Conservation (phyloP, 2,797 vertebrate species). For the Peromyscus nudipes region DNA sequence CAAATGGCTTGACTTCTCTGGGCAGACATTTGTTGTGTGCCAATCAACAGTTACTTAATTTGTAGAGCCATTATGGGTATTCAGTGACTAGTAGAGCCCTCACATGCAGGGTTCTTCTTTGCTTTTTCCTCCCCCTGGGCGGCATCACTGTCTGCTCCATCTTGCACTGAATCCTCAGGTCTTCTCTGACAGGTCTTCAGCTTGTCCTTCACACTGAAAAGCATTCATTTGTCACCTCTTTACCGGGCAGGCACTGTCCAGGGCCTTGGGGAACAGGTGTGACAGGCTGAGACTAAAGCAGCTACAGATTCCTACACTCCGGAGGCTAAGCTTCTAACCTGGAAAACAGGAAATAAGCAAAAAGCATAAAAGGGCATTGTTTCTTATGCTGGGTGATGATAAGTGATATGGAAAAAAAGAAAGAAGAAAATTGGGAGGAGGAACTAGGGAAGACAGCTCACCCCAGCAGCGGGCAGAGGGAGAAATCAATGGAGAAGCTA, state of each 20-base stretch:
- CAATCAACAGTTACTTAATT: background rate
- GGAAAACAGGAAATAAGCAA: background rate
- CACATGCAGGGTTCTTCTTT: background rate
- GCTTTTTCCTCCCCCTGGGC: background rate
- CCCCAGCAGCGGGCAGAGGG: background rate
- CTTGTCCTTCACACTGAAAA: background rate
- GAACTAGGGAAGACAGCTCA: background rate
- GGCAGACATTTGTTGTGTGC: background rate
- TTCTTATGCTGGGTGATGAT: background rate
- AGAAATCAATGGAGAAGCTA: fast-evolving
- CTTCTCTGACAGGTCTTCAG: background rate
- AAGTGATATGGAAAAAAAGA: too few species aligned
- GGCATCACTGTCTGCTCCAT: background rate
- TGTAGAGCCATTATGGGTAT: background rate
- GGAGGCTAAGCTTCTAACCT: background rate
- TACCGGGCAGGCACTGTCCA: background rate
- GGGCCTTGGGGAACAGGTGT: background rate
- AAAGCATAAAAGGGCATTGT: background rate
- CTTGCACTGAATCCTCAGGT: background rate
- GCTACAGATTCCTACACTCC: background rate
- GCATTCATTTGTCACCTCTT: background rate
- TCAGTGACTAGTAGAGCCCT: background rate
- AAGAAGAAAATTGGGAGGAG: too few species aligned
- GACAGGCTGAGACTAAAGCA: background rate
- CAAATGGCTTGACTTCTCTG: background rate